Evolutionary conservation across 2,888 invertebrate genomes (phyloP), one percentile per base, ranked within the genome.

Genomic region (Plagodis dolabraria): DNA sequence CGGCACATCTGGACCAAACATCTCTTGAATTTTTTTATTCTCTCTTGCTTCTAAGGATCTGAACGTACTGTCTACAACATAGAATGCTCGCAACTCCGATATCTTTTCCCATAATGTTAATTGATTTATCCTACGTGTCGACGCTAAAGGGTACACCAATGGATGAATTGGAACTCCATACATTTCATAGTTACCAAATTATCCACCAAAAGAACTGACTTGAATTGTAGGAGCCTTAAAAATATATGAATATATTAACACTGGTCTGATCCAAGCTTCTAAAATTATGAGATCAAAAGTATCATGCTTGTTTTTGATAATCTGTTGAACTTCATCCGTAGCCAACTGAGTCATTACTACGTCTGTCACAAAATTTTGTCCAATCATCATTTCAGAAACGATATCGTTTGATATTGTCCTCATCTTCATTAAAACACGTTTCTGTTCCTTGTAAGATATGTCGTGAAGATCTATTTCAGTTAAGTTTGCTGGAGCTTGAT

Each of bases 391-490:
- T 56, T 71, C 69, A 0, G 8, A 8, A 1, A 42, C n/a, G 0
- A 60, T 22, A 34, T 70, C 67, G 2, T 56, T 60, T 0, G 48
- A 61, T 9, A 65, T 67, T 0, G 58, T 42, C 6, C 47, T 22
- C 22, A 22, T n/a, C 12, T 47, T 7, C 7, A 9, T 0, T 4
- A 43, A 36, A 7, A 36, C 11, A 7, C 63, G 48, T n/a, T 35
- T 57, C 75, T 74, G 75, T 5, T 57, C 43, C n/a, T 63, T 33
- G 38, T 83, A 81, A 0, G 82, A 79, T 2, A 75, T 42, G 53
- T 81, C 76, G 36, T 81, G 80, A 0, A 81, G 60, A 12, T 82
- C 78, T 5, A 84, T 77, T 70, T 83, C 81, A n/a, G 72, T 82
- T 5, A 80, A 42, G 51, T 83, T 82, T n/a, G 35, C 42, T 5